These are phyloP conservation scores for Notechis scutatus DNA, from an alignment of 2,113 vertebrate genomes.

Conservation along the genomic window DNA sequence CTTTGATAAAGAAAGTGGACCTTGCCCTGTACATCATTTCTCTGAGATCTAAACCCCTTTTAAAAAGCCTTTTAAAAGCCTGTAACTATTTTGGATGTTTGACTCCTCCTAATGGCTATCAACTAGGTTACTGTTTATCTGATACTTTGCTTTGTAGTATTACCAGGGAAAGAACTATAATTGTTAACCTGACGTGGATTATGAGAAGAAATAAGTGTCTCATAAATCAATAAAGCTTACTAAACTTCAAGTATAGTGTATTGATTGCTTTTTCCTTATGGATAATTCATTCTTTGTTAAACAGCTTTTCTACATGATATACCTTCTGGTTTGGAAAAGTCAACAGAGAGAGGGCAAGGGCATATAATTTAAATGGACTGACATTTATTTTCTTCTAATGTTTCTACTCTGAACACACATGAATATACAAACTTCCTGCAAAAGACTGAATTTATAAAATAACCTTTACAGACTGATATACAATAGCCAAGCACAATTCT, in stretches of 20 bases:
- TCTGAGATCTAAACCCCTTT: background rate
- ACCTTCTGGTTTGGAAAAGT: background rate
- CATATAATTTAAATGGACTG: background rate
- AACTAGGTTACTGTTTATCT: background rate
- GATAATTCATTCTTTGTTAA: conserved; percentile 9
- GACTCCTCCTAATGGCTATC: background rate
- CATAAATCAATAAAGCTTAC: conserved; percentile 28
- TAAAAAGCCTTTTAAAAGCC: background rate
- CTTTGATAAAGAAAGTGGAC: background rate
- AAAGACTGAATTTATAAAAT: background rate
- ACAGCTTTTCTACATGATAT: background rate
- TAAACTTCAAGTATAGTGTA: conserved; percentile 11
- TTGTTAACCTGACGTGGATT: conserved; percentile 24
- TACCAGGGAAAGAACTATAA: conserved; percentile 11
- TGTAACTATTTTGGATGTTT: background rate
- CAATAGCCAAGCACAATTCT: background rate
- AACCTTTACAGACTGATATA: background rate
- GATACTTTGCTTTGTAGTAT: conserved; percentile 33
- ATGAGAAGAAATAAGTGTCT: conserved; percentile 33
- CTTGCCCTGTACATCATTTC: background rate
- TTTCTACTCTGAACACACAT: background rate
- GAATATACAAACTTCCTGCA: background rate
- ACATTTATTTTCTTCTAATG: background rate
- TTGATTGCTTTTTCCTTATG: background rate
- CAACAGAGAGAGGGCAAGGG: fast-evolving